Evolutionary conservation across 2,797 vertebrate species (phyloP).

Genomic region (Fistularia tabacaria): DNA sequence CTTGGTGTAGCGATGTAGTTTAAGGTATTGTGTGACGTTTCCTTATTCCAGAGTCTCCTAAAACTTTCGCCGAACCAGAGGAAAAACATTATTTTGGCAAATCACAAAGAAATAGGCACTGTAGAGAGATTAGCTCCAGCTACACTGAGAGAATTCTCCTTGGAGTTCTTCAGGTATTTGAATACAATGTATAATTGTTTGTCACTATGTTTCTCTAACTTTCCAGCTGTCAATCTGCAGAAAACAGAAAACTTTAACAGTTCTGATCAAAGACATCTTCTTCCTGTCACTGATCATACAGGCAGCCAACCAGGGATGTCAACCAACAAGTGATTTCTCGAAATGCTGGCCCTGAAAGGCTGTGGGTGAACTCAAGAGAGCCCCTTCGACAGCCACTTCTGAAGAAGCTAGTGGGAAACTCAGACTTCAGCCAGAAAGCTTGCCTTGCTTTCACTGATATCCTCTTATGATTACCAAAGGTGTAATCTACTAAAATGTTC

Average conservation of each 20-base stretch:
- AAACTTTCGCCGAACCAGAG: constrained; percentile 89
- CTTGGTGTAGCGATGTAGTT: not conserved
- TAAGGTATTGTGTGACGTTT: not conserved
- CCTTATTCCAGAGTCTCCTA: constrained; percentile 72
- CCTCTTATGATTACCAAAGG: constrained; percentile 64
- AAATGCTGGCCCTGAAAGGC: constrained; percentile 72
- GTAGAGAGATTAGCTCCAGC: constrained; percentile 71
- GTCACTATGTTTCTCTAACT: not conserved
- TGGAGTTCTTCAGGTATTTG: constrained; percentile 87
- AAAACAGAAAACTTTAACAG: not conserved
- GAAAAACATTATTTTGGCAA: constrained; percentile 74
- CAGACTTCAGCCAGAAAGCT: constrained; percentile 81
- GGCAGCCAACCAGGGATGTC: constrained; percentile 80
- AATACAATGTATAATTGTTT: not conserved
- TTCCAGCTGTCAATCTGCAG: not conserved
- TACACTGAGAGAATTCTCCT: constrained; percentile 88
- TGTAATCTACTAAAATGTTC: not conserved
- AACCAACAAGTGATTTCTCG: constrained; percentile 82
- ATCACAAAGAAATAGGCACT: constrained; percentile 55
- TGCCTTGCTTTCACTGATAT: constrained; percentile 93
- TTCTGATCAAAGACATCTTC: not conserved
- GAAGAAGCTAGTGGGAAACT: constrained; percentile 70
- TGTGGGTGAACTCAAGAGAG: constrained; percentile 87
- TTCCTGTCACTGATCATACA: constrained; percentile 12
- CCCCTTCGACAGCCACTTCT: constrained; percentile 89